A percentile compares a stretch with the other conserved stretches of the same genome.
Evolutionary conservation across 2,888 invertebrate species (phyloP).

Genomic region (Chaetogeoica ovagalla): DNA sequence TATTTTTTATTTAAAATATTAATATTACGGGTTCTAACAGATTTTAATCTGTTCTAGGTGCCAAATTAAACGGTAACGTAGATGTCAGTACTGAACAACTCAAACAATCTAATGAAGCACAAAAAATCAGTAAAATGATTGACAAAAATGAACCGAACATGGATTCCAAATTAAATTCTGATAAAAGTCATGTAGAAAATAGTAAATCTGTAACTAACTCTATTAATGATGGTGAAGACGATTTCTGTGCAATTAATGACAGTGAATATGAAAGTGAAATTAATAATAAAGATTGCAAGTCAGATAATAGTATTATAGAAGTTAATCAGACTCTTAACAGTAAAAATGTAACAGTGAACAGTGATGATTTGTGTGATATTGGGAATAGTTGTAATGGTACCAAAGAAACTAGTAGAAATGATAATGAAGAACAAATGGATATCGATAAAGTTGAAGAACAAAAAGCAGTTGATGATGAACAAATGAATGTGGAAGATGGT

Average conservation of each 20-base stretch:
- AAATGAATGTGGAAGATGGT: conserved; percentile 34
- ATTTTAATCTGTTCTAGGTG: conserved; percentile 54
- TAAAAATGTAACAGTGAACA: conserved; percentile 18
- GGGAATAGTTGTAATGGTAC: conserved; percentile 55
- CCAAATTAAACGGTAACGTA: conserved; percentile 56
- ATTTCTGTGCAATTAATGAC: conserved; percentile 57
- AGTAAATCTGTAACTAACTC: conserved; percentile 55
- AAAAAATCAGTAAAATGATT: conserved; percentile 56
- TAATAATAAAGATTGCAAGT: conserved; percentile 55
- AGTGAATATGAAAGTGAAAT: conserved; percentile 57
- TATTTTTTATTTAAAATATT: neutral
- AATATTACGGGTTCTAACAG: neutral
- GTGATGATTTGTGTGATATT: conserved; percentile 22
- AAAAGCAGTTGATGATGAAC: conserved; percentile 30
- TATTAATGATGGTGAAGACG: conserved; percentile 57
- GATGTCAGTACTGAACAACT: conserved; percentile 54
- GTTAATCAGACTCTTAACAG: conserved; percentile 49
- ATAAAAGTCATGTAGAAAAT: conserved; percentile 54
- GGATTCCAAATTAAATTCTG: conserved; percentile 57
- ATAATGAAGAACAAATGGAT: conserved; percentile 54
- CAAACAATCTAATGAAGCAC: conserved; percentile 33
- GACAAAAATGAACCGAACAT: conserved; percentile 56
- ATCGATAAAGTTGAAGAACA: conserved; percentile 56
- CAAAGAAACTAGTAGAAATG: conserved; percentile 54
- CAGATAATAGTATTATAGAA: conserved; percentile 52